These are phyloP conservation scores for Yponomeuta evonymella DNA, from an alignment of 2,888 invertebrate species.

Conservation along the genomic window DNA sequence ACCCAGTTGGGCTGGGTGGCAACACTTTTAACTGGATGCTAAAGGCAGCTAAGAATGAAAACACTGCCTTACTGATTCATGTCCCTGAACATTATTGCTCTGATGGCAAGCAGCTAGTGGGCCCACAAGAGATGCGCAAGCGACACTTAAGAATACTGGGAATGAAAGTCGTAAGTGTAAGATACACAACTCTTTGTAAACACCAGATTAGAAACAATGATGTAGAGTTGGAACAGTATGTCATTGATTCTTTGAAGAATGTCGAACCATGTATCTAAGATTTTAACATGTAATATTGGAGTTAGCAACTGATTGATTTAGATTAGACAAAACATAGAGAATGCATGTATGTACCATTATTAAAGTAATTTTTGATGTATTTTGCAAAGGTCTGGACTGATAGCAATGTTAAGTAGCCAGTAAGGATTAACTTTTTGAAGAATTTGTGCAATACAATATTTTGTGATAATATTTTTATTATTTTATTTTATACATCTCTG, in stretches of 20 bases:
- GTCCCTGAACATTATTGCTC: slow-evolving; percentile 81
- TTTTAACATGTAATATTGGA: not conserved
- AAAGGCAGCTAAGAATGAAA: slow-evolving; percentile 54
- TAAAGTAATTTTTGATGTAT: too few species aligned
- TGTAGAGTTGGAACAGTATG: slow-evolving; percentile 66
- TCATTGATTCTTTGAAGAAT: slow-evolving; percentile 57
- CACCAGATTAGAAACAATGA: slow-evolving; percentile 63
- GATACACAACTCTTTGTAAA: slow-evolving; percentile 69
- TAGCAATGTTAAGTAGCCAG: too few species aligned
- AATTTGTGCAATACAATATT: slow-evolving; percentile 2
- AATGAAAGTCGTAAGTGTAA: slow-evolving; percentile 76
- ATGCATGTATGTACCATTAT: too few species aligned
- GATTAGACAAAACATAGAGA: too few species aligned
- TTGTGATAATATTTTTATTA: not conserved
- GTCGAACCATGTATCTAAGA: not conserved
- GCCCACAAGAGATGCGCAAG: slow-evolving; percentile 78
- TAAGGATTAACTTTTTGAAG: not conserved
- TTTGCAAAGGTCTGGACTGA: too few species aligned
- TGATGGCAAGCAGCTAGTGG: slow-evolving; percentile 72
- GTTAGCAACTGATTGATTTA: not conserved
- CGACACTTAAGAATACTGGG: slow-evolving; percentile 79
- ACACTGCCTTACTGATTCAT: slow-evolving; percentile 77
- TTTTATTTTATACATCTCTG: not conserved
- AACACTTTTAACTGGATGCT: slow-evolving; percentile 64
- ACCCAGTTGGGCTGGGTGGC: slow-evolving; percentile 57